A percentile compares a stretch with the other conserved stretches of the same genome.
These are phyloP conservation scores for Xiphophorus birchmanni DNA, from an alignment of 2,797 vertebrate species.

Conservation along the genomic window DNA sequence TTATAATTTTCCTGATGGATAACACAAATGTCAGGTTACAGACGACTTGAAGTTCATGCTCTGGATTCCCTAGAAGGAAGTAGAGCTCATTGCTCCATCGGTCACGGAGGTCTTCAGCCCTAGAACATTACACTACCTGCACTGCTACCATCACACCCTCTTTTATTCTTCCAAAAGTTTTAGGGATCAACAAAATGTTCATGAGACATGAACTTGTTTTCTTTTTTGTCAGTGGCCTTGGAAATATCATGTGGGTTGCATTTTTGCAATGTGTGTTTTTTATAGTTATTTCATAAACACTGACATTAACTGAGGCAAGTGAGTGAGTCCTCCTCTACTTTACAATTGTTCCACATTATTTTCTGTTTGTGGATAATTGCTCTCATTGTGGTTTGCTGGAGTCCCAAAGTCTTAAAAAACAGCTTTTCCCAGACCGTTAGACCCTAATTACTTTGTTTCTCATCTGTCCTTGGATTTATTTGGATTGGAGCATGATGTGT, in stretches of 20 bases:
- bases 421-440: neutral
- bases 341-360: neutral
- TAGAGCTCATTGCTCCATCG: neutral
- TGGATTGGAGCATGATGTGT: neutral
- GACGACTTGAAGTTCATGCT: neutral
- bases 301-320: neutral
- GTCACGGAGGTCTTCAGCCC: neutral
- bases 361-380: conserved; percentile 1
- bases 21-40: neutral
- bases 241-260: neutral
- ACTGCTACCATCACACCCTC: neutral
- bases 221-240: neutral
- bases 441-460: neutral
- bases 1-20: neutral
- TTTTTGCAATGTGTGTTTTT: neutral
- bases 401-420: neutral
- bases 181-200: neutral
- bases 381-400: neutral
- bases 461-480: neutral
- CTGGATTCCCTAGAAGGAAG: neutral
- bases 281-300: neutral
- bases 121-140: neutral
- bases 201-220: neutral
- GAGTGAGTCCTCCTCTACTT: neutral
- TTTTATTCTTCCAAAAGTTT: neutral